Conservation (phyloP, 2,113 vertebrate species). For the Colossoma macropomum region DNA sequence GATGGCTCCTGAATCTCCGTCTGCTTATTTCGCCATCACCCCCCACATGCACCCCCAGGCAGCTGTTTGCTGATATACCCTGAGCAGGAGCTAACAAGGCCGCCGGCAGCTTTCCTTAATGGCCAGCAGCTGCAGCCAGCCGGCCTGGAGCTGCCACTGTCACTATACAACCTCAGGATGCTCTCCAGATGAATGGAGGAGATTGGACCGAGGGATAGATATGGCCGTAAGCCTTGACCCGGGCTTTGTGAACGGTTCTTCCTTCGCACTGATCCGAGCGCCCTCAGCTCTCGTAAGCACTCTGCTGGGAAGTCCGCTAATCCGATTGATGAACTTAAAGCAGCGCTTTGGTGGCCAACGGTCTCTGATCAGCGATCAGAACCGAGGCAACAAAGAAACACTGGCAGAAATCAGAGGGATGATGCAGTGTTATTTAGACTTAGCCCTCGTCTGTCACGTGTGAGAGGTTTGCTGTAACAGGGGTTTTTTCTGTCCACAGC, state of each 20-base stretch:
- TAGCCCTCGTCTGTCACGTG: background rate
- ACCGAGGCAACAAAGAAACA: background rate
- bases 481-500: background rate
- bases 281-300: background rate
- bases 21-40: constrained; percentile 21
- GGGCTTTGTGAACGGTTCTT: background rate
- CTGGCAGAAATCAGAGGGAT: background rate
- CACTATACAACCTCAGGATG: background rate
- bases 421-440: background rate
- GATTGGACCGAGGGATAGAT: background rate
- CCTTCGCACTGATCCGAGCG: background rate
- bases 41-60: constrained; percentile 13
- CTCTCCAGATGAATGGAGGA: background rate
- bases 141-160: constrained; percentile 54
- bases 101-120: constrained; percentile 51
- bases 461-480: background rate
- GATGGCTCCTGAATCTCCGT: constrained; percentile 46
- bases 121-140: constrained; percentile 53
- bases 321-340: constrained; percentile 15
- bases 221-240: background rate
- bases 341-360: background rate
- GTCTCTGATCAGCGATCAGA: background rate
- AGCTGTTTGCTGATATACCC: constrained; percentile 33
- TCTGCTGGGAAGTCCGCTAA: background rate
- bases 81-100: constrained; percentile 44